phyloP scores from a whole-genome alignment of 1,140 invertebrate genomes.

The Vanessa atalanta region DNA sequence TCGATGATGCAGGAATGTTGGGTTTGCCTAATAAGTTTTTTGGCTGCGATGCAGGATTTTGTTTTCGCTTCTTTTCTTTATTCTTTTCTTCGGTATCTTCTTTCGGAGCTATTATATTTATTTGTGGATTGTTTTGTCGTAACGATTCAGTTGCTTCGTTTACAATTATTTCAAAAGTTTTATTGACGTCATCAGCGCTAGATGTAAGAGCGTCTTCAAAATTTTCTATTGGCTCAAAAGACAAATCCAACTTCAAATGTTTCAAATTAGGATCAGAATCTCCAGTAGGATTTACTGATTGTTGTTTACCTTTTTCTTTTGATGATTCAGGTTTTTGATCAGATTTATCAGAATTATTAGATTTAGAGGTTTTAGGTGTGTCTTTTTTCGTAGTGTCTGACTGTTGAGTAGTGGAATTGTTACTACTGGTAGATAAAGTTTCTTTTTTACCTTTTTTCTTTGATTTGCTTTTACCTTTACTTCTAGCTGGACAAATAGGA shows the following conservation, averaged over 20 bases:
- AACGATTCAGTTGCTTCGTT: conserved; percentile 47
- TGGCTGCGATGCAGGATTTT: conserved; percentile 70
- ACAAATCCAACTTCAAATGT: conserved; percentile 23
- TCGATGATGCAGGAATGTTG: conserved; percentile 80
- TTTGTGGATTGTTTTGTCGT: conserved; percentile 55
- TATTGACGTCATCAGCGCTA: conserved; percentile 68
- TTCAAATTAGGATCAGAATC: conserved; percentile 1
- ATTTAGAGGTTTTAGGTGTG: conserved; percentile 40
- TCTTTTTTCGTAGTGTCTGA: conserved; percentile 28
- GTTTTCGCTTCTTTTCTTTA: conserved; percentile 45
- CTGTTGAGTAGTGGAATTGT: conserved; percentile 22
- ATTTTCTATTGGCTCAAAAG: conserved; percentile 66
- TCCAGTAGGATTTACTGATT: conserved; percentile 22
- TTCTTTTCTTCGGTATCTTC: conserved; percentile 52
- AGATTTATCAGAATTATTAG: conserved; percentile 47
- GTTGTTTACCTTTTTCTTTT: conserved; percentile 60
- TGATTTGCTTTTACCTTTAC: conserved; percentile 66
- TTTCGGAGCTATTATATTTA: conserved; percentile 64
- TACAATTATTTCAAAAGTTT: conserved; percentile 73
- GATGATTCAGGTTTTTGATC: conserved; percentile 47
- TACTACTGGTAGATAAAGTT: conserved; percentile 17
- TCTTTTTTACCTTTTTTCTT: conserved; percentile 68
- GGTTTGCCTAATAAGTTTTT: conserved; percentile 81
- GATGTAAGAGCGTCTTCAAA: conserved; percentile 75
- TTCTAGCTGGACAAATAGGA: conserved; percentile 57